Evolutionary conservation across 2,797 vertebrate genomes (phyloP), one percentile per base, ranked within the genome.

Genomic region (Phylloscopus collybita): DNA sequence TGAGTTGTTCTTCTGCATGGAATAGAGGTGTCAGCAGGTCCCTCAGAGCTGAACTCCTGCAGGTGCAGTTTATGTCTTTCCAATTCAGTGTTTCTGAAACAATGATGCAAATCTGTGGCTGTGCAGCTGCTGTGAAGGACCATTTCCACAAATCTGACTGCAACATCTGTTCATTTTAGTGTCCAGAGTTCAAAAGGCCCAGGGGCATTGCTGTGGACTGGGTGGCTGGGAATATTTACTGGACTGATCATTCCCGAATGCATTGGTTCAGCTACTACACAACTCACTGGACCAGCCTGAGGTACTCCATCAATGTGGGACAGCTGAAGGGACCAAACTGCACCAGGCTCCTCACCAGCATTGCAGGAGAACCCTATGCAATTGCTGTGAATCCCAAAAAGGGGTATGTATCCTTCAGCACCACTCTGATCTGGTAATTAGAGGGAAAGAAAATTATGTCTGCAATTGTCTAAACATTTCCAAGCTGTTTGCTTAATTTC

Each of bases 221-320:
- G 99, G 98, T 99, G 95, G 98, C 99, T 88, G 99, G 99, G 88
- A 99, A 99, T 94, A 97, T 99, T 97, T 99, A 99, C 89, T 99
- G 99, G 99, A 99, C 99, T 7, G 99, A 99, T 97, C 99, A 99
- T 94, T 99, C 99, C 56, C 98, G 99, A 95, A 99, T 99, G 99
- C 99, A 99, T 86, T 99, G 99, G 99, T 99, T 99, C 97, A 99
- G 99, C 97, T 99, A 99, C 97, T 99, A 99, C 92, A 99, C 99
- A 56, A 99, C 99, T 56, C 99, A 99, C 91, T 99, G 99, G 99
- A 99, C 99, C 61, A 99, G 99, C 90, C 98, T 99, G 97, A 98
- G 99, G 95, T 99, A 99, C 86, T 99, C 99, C 84, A 98, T 99
- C 97, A 99, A 99, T 3, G 99, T 99, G 72, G 99, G 99, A 3